Conservation (phyloP, 2,113 vertebrate genomes). For the Gavia stellata region DNA sequence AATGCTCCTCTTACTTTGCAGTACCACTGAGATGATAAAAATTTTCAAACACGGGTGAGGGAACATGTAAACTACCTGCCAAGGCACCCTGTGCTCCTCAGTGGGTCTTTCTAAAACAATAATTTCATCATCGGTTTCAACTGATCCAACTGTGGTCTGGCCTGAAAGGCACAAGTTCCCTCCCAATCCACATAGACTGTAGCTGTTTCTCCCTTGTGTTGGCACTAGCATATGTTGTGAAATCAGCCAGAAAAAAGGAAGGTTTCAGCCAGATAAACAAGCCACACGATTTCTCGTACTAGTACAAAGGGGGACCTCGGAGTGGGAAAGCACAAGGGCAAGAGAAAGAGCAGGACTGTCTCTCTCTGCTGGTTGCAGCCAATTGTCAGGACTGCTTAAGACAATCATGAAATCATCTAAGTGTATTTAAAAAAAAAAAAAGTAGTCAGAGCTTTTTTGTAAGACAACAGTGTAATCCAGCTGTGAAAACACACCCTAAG, state of each 20-base stretch:
- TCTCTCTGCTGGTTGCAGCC: neutral
- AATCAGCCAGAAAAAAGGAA: neutral
- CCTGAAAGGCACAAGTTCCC: neutral
- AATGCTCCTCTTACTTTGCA: neutral
- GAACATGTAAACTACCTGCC: neutral
- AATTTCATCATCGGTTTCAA: neutral
- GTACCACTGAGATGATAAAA: neutral
- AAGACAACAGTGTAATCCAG: neutral
- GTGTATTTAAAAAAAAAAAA: neutral
- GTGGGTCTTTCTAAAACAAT: neutral
- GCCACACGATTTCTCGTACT: neutral
- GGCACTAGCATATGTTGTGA: neutral
- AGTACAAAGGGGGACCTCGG: neutral
- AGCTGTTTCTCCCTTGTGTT: neutral
- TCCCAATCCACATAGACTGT: neutral
- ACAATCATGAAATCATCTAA: neutral
- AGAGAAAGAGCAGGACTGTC: neutral
- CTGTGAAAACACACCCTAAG: neutral
- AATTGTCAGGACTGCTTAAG: neutral
- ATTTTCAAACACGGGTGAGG: neutral
- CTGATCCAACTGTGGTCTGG: neutral
- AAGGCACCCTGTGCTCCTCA: neutral
- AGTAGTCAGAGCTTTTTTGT: neutral
- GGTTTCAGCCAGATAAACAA: neutral
- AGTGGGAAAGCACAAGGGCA: neutral